phyloP scores from a whole-genome alignment of 2,797 vertebrate genomes.

The Amazona ochrocephala region DNA sequence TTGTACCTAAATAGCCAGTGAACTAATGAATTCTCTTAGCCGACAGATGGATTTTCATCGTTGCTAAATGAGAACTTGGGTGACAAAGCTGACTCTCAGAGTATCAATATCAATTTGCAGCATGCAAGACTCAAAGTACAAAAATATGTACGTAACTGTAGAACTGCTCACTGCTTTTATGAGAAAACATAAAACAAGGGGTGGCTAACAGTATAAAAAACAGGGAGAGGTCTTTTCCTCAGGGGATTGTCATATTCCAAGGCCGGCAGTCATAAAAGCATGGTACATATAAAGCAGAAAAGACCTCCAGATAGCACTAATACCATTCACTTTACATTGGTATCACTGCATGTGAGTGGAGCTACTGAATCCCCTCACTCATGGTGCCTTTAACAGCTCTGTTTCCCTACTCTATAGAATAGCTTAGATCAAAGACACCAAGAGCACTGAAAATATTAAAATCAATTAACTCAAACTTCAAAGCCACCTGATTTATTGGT shows the following conservation, averaged over 20 bases:
- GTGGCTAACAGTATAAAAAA: background rate
- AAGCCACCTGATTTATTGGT: constrained; percentile 14
- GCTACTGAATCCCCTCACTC: background rate
- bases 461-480: constrained; percentile 63
- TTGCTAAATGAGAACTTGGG: accelerated
- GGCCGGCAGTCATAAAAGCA: background rate
- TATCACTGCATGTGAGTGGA: background rate
- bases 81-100: background rate
- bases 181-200: background rate
- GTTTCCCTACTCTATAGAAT: background rate
- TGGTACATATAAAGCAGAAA: background rate
- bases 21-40: background rate
- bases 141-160: accelerated
- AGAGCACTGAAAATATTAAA: constrained; percentile 43
- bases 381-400: background rate
- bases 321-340: background rate
- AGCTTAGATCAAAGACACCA: constrained; percentile 54
- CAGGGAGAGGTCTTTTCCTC: background rate
- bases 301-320: background rate
- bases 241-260: background rate
- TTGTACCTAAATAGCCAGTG: background rate
- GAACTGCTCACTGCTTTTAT: background rate
- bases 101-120: background rate
- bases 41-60: accelerated
- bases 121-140: background rate